Evolutionary conservation across 2,888 invertebrate genomes (phyloP).

Genomic region (Lymantria monacha): DNA sequence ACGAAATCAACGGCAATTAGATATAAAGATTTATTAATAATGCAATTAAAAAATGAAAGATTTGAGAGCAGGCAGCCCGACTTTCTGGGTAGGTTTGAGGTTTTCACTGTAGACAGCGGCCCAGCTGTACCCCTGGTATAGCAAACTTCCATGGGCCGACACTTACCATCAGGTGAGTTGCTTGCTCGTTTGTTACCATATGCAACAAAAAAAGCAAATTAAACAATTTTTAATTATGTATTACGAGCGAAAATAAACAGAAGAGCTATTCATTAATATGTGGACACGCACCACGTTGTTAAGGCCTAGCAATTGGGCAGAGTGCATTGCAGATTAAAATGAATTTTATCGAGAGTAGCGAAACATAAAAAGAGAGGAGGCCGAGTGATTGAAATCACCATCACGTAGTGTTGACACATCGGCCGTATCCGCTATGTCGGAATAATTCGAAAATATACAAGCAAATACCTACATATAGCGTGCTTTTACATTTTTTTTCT

Average conservation of each 20-base stretch:
- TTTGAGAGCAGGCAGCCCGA: no score
- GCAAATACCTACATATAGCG: conserved; percentile 27
- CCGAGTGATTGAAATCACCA: conserved; percentile 56
- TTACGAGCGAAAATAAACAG: neutral
- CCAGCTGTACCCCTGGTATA: no score
- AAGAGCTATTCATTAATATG: conserved; percentile 54
- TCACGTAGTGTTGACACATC: conserved; percentile 63
- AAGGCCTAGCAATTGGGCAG: conserved; percentile 57
- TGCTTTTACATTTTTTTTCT: conserved; percentile 3
- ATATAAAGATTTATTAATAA: no score
- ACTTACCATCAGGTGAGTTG: no score
- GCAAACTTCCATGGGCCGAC: no score
- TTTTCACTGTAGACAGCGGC: no score
- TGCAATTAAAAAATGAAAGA: no score
- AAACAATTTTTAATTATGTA: no score
- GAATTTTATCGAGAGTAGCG: conserved; percentile 48
- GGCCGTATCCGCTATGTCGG: conserved; percentile 38
- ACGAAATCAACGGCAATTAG: no score
- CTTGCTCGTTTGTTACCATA: no score
- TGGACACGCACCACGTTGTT: conserved; percentile 49
- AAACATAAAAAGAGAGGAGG: conserved; percentile 45
- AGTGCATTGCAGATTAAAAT: conserved; percentile 64
- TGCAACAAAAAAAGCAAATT: no score
- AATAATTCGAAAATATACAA: conserved; percentile 49
- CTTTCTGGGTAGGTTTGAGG: no score